Percentiles rank a stretch among this genome's conserved stretches.
Conservation (phyloP, 2,888 invertebrate species). For the Elegia similella region DNA sequence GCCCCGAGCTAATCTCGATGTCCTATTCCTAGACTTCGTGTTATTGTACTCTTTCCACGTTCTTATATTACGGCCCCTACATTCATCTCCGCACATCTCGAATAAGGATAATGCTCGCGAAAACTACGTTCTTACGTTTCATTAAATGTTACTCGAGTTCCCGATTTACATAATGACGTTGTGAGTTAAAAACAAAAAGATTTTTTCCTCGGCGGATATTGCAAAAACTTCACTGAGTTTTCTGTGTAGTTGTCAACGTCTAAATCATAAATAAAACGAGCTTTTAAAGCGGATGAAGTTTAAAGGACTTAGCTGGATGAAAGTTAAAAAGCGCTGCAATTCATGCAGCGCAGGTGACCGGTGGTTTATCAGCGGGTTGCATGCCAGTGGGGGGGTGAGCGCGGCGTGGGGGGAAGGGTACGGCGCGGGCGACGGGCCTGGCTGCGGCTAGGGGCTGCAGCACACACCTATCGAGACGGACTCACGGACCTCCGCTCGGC, state of each 20-base stretch:
- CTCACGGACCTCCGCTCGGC: constrained; percentile 38
- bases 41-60: constrained; percentile 64
- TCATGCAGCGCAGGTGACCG: constrained; percentile 80
- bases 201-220: constrained; percentile 45
- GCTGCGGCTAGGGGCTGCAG: constrained; percentile 30
- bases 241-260: constrained; percentile 62
- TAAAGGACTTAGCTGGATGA: constrained; percentile 71
- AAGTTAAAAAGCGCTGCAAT: constrained; percentile 80
- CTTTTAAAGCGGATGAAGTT: constrained; percentile 73
- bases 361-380: constrained; percentile 72
- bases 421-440: constrained; percentile 19
- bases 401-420: constrained; percentile 26
- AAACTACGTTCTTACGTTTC: constrained; percentile 27
- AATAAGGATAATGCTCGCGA: constrained; percentile 13
- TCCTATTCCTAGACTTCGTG: constrained; percentile 57
- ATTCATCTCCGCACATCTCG: constrained; percentile 10
- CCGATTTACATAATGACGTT: constrained; percentile 45
- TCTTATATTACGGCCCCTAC: constrained; percentile 38
- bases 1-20: constrained; percentile 74
- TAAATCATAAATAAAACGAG: constrained; percentile 74
- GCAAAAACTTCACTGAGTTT: constrained; percentile 53
- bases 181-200: constrained; percentile 42
- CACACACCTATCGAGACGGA: constrained; percentile 58
- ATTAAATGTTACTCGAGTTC: constrained; percentile 39
- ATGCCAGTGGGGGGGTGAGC: constrained; percentile 37